Evolutionary conservation across 2,888 invertebrate genomes (phyloP), one percentile per base, ranked within the genome.

Genomic region (Drosophila sordidapex): DNA sequence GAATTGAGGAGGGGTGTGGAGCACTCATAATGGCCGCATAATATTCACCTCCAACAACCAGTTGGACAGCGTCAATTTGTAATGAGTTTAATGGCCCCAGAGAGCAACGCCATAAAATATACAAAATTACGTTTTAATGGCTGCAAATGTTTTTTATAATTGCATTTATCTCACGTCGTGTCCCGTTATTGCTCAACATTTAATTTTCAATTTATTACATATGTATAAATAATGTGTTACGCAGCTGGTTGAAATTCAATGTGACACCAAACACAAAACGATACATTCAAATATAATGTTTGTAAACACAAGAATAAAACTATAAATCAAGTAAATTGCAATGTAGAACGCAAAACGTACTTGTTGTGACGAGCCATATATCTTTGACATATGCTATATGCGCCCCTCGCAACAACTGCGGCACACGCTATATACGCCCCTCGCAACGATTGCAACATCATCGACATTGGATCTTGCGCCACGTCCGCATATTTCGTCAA

Each of bases 121-220:
- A 79, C 70, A 57, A 81, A 84, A 84, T 88, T 79, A 40, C 79
- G 70, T 79, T 87, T 81, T 81, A 84, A 81, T 79, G 88, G 81
- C 63, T 77, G 77, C 88, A 88, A 84, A 88, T 83, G 71, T 81
- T 74, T 46, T 46, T 81, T 81, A 76, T 84, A 87, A 84, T 84
- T 87, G 81, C 86, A 83, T 81, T 83, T 81, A 85, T 81, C 83
- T 80, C 81, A 76, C 62, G 29, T 48, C 53, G 62, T 53, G 57
- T 25, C 49, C 25, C 21, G 67, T 79, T 69, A 70, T 70, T 65
- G 76, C 83, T 53, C 68, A 60, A 70, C 74, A 63, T 57, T 51
- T 46, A 56, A 66, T 66, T 33, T 53, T 21, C 46, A 54, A 56
- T 35, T 67, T 60, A 10, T 13, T 67, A 35, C 49, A 65, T 35